phyloP scores from a whole-genome alignment of 2,113 vertebrate genomes.

The Percopsis transmontana region DNA sequence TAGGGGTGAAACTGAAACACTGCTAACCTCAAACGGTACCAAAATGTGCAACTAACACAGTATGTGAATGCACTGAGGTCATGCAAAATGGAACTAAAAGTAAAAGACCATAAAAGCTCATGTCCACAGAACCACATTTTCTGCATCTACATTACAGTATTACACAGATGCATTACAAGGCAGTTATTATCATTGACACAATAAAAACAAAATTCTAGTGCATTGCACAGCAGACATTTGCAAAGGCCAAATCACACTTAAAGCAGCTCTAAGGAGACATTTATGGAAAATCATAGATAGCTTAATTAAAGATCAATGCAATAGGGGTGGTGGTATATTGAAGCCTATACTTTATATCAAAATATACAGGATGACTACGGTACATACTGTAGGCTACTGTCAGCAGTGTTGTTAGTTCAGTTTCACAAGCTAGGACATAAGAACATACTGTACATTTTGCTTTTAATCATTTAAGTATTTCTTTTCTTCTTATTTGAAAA shows the following conservation, averaged over 20 bases:
- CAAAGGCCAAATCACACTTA: conserved; percentile 4
- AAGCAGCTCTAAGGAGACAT: background rate
- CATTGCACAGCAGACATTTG: conserved; percentile 40
- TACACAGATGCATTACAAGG: conserved; percentile 27
- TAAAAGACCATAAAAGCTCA: background rate
- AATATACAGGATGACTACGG: too few relatives aligned
- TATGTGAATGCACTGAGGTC: background rate
- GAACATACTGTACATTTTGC: background rate
- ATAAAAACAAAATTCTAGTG: conserved; percentile 27
- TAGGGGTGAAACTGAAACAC: background rate
- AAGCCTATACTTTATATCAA: too few relatives aligned
- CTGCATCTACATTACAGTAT: conserved; percentile 11
- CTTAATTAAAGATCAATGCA: background rate
- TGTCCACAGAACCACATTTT: background rate
- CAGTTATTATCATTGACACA: conserved; percentile 21
- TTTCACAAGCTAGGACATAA: background rate
- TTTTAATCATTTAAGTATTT: too few relatives aligned
- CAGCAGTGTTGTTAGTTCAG: background rate
- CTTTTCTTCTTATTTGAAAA: too few relatives aligned
- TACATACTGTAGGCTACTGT: background rate
- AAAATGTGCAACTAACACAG: conserved; percentile 1
- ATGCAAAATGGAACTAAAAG: too few relatives aligned
- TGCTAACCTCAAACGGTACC: conserved; percentile 9
- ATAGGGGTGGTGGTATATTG: background rate
- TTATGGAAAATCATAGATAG: background rate